Evolutionary conservation across 1,140 invertebrate species (phyloP).

Genomic region (Cecropterus lyciades): DNA sequence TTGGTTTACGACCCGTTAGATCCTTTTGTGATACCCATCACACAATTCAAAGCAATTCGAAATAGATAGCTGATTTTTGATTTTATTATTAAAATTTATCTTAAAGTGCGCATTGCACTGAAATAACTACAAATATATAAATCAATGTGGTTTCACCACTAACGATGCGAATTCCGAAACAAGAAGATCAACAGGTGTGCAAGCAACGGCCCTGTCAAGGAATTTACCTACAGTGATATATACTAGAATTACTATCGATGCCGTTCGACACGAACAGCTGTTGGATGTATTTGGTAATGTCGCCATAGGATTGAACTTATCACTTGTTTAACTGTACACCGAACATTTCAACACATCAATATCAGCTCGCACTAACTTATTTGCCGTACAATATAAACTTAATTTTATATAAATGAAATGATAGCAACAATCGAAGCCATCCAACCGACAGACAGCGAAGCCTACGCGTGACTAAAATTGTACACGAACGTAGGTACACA

Average conservation of each 20-base stretch:
- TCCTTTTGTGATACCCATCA: constrained; percentile 46
- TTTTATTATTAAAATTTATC: background rate
- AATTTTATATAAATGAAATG: constrained; percentile 26
- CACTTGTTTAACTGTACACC: background rate
- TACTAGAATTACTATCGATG: background rate
- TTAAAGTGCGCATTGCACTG: background rate
- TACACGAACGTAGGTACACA: constrained; percentile 29
- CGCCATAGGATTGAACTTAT: background rate
- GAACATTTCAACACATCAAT: constrained; percentile 15
- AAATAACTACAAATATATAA: background rate
- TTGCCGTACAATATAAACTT: background rate
- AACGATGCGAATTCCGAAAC: constrained; percentile 5
- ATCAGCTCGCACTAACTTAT: constrained; percentile 2
- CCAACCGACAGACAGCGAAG: constrained; percentile 61
- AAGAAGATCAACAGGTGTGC: constrained; percentile 40
- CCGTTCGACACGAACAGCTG: constrained; percentile 13
- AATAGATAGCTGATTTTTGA: constrained; percentile 3
- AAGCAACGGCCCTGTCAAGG: constrained; percentile 24
- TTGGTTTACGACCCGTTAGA: constrained; percentile 64
- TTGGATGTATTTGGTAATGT: constrained; percentile 1
- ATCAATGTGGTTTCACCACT: constrained; percentile 11
- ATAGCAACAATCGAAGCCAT: constrained; percentile 45
- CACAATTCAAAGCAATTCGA: constrained; percentile 17
- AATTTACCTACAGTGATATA: constrained; percentile 17
- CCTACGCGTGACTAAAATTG: constrained; percentile 71